A percentile compares a stretch with the other conserved stretches of the same genome.
phyloP scores from a whole-genome alignment of 2,113 vertebrate genomes.

The Cryptomyrus ogoouensis region DNA sequence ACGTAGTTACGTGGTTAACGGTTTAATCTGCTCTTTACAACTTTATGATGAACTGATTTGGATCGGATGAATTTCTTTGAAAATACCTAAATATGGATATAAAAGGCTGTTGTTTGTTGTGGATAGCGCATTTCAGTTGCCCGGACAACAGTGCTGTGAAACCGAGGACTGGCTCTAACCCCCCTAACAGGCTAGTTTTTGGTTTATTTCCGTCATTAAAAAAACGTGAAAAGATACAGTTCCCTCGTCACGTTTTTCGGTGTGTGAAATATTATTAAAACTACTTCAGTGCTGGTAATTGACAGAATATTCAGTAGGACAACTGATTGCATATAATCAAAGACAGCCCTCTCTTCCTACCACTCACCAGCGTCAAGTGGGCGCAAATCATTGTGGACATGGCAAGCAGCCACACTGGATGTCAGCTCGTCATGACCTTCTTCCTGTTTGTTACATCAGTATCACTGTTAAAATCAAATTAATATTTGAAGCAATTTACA shows the following conservation, averaged over 20 bases:
- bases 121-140: background rate
- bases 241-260: background rate
- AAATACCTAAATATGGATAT: background rate
- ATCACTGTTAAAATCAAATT: background rate
- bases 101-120: background rate
- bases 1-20: background rate
- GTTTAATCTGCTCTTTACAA: background rate
- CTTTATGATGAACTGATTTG: background rate
- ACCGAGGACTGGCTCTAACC: background rate
- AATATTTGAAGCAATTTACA: background rate
- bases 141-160: background rate
- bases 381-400: slow-evolving; percentile 48
- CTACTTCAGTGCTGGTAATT: background rate
- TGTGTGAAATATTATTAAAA: background rate
- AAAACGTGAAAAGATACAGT: background rate
- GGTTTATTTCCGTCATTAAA: background rate
- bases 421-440: background rate
- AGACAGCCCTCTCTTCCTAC: background rate
- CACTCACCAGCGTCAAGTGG: slow-evolving; percentile 11
- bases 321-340: background rate
- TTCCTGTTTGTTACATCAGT: background rate
- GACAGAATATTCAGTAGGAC: background rate
- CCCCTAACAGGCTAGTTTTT: background rate
- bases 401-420: background rate
- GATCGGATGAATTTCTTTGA: background rate